Base-by-base conservation (phyloP, 1,140 invertebrate genomes). In the Conus ventricosus region DNA sequence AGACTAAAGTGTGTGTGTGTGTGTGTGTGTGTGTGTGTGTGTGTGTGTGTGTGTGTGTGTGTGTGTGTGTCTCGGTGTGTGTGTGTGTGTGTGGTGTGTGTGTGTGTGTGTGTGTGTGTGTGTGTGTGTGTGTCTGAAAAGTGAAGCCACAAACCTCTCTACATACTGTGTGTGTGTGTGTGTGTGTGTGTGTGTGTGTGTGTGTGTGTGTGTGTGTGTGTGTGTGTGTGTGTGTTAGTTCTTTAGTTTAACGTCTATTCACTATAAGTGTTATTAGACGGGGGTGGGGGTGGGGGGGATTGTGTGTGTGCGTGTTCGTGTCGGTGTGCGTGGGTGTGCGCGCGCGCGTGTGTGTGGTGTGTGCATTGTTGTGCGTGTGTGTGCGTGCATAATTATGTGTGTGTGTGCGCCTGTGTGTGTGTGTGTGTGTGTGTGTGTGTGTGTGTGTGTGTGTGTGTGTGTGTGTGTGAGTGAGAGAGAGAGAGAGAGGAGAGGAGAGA, bases 141-240 rank as follows among this genome's bases (percentile, higher is more conserved):
- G n/a, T n/a, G n/a, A n/a, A n/a, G n/a, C n/a, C n/a, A n/a, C n/a
- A n/a, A n/a, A n/a, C n/a, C n/a, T n/a, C n/a, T n/a, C n/a, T n/a
- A n/a, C n/a, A n/a, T n/a, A n/a, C n/a, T 82, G 80, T 82, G 80
- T 82, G 80, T 82, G 80, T 82, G 80, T 82, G 39, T 82, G 80
- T 51, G 80, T n/a, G n/a, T n/a, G n/a, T n/a, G n/a, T 76, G 71
- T 6, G 5, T 76, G 25, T 76, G 71, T 51, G 80, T 82, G 80
- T 4, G 80, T 53, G 71, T 4, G 71, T n/a, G 71, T 4, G 5
- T n/a, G 25, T 17, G 80, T 17, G 80, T 17, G 80, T 17, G 39
- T 15, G 80, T 53, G 80, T 53, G 80, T n/a, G 39, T 53, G 80
- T 82, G 80, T 51, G 39, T 82, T n/a, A n/a, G n/a, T n/a, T n/a